These are phyloP conservation scores for Dasyurus viverrinus DNA, from an alignment of 2,113 vertebrate genomes.

Conservation along the genomic window DNA sequence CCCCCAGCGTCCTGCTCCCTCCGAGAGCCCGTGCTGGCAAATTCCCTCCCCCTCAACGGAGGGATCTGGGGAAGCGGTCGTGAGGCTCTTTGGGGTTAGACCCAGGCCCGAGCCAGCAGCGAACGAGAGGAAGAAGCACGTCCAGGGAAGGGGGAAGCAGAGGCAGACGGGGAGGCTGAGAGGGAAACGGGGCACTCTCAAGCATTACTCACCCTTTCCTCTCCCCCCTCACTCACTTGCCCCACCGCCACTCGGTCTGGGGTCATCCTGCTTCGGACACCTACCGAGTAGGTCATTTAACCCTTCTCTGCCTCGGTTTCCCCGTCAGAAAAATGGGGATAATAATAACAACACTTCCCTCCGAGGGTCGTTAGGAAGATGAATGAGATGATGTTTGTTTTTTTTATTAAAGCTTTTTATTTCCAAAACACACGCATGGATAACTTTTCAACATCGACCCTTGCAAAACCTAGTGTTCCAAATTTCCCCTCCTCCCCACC, in stretches of 20 bases:
- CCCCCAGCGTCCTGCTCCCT: neutral
- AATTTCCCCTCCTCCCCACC: too few relatives aligned
- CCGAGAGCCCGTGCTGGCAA: neutral
- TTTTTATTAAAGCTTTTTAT: too few relatives aligned
- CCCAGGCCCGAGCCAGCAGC: neutral
- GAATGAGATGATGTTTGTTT: neutral
- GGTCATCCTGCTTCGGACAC: neutral
- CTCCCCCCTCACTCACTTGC: neutral
- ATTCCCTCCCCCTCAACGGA: neutral
- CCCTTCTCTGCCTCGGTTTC: neutral
- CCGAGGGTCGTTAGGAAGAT: neutral
- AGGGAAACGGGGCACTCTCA: neutral
- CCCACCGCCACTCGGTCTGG: neutral
- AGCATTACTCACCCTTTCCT: neutral
- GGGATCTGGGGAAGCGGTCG: neutral
- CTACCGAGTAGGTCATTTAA: neutral
- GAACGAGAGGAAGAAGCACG: neutral
- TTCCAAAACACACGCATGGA: too few relatives aligned
- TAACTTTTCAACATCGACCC: too few relatives aligned
- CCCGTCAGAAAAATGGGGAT: neutral
- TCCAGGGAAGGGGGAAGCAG: neutral
- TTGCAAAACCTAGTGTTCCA: too few relatives aligned
- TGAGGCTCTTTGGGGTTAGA: neutral
- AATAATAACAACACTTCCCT: neutral
- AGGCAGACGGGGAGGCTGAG: neutral